Base-by-base conservation (phyloP, 2,888 invertebrate genomes). In the Euphydryas editha region DNA sequence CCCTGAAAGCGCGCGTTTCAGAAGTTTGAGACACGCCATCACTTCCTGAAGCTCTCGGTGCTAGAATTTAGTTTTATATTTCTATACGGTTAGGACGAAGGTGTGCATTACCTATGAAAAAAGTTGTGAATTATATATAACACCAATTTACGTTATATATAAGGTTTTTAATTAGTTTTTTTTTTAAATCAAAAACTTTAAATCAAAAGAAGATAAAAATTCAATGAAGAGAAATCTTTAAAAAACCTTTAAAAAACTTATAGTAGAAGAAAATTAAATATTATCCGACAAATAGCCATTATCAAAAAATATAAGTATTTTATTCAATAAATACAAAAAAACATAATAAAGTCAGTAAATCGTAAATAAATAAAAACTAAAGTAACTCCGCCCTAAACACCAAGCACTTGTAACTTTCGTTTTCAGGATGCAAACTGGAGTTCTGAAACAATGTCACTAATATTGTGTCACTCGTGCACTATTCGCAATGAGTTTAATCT, bases 11-110 rank as follows among this genome's bases (percentile, higher is more conserved):
- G 81, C 78, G 81, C 78, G 79, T 84, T 85, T 82, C 84, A 84
- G 82, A 84, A 86, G 84, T 87, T 88, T 86, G 82, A 79, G 79
- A 86, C 86, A 88, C 84, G 85, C 83, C 84, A 86, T 81, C 80
- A 82, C 84, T 89, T 87, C 86, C 85, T 83, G 80, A 75, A 77
- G 73, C 76, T 75, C 72, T 70, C 80, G 81, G 82, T 82, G 83
- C 77, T 76, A 76, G 78, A 76, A 79, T 83, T 80, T 82, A 73
- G 70, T 72, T 74, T 71, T 73, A 71, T 68, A 62, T 46, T 69
- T 56, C 58, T 64, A 58, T 58, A 59, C 59, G 24, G 54, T 51
- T 59, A 58, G 58, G 57, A 51, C 18, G 47, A 54, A 54, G 63
- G 58, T 64, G n/a, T 64, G 51, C 18, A 36, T 54, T 51, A 54